Evolutionary conservation across 2,797 vertebrate species (phyloP).

Genomic region (Buceros bicornis): DNA sequence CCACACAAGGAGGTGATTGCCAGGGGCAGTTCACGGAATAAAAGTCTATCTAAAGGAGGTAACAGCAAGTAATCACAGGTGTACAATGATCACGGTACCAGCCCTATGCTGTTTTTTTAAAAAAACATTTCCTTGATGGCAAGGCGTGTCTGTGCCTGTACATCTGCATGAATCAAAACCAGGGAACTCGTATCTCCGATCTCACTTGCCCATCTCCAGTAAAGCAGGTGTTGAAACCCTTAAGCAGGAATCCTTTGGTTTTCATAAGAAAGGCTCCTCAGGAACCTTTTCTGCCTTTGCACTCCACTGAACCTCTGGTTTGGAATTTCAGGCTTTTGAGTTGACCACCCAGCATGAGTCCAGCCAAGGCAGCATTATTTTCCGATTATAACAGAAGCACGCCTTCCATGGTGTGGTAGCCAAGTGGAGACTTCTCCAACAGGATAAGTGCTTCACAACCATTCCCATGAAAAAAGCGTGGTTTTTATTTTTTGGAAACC

Average conservation of each 20-base stretch:
- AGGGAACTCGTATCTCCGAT: neutral
- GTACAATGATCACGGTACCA: neutral
- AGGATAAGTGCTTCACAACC: neutral
- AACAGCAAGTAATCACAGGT: neutral
- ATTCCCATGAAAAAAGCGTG: neutral
- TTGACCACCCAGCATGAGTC: neutral
- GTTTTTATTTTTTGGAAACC: neutral
- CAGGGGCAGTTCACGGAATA: neutral
- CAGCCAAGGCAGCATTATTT: neutral
- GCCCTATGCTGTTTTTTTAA: rapidly evolving
- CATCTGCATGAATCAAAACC: neutral
- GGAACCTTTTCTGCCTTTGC: neutral
- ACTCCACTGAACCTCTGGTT: neutral
- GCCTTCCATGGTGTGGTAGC: neutral
- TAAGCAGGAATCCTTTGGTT: neutral
- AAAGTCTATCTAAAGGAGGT: neutral
- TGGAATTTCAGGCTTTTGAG: neutral
- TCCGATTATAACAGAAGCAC: neutral
- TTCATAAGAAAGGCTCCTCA: neutral
- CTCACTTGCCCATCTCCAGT: neutral
- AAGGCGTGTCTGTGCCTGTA: neutral
- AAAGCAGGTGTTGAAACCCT: neutral
- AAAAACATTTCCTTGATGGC: neutral
- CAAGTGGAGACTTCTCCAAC: neutral
- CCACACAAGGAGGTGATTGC: rapidly evolving